Evolutionary conservation across 2,888 invertebrate species (phyloP).

Genomic region (Lasioglossum leucozonium): DNA sequence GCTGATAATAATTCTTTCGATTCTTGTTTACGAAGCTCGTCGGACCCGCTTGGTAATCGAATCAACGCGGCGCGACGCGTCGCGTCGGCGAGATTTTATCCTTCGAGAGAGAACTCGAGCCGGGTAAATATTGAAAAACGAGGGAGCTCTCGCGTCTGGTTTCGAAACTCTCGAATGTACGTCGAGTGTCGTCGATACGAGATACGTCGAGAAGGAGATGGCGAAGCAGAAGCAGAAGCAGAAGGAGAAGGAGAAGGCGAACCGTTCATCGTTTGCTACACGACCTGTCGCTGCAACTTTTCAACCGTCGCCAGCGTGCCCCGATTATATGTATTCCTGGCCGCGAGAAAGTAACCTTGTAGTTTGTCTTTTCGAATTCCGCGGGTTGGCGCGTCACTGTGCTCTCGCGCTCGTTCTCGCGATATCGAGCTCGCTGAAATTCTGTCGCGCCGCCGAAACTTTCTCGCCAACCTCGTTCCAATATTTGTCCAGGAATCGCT

Average conservation of each 20-base stretch:
- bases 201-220: background rate
- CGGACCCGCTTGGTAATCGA: slow-evolving; percentile 20
- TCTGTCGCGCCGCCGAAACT: background rate
- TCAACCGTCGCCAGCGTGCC: background rate
- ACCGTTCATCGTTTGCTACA: background rate
- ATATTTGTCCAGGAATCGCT: background rate
- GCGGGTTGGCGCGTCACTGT: background rate
- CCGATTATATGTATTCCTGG: background rate
- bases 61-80: slow-evolving; percentile 21
- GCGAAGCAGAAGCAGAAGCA: background rate
- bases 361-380: background rate
- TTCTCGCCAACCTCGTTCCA: background rate
- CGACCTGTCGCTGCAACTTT: background rate
- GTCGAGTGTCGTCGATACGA: slow-evolving; percentile 4
- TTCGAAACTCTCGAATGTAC: slow-evolving; percentile 8
- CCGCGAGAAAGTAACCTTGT: background rate
- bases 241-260: background rate
- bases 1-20: background rate
- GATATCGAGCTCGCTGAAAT: background rate
- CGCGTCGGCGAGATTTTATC: slow-evolving; percentile 10
- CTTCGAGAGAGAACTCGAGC: background rate
- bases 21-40: background rate
- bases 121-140: slow-evolving; percentile 33
- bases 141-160: background rate
- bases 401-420: background rate